Evolutionary conservation across 2,797 vertebrate genomes (phyloP), one percentile per base, ranked within the genome.

Genomic region (Anableps anableps): DNA sequence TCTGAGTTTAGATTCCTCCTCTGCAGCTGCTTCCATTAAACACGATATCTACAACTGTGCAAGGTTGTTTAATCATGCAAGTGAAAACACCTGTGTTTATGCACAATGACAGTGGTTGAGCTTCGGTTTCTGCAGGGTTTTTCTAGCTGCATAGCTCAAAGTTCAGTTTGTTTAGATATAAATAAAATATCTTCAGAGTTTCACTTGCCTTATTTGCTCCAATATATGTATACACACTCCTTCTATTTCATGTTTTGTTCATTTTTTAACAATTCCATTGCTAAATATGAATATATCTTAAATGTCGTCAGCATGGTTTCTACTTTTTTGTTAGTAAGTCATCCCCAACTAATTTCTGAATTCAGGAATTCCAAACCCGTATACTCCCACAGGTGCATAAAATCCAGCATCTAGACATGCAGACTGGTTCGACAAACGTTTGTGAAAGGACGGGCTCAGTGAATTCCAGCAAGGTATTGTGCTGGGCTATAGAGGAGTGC

Each of bases 31-130:
- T 34, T 36, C 10, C 34, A 36, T 64, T 19, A 13, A 66, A 66
- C 34, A 38, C 19, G 0, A 6, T 43, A 21, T 72, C 45, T 48
- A 31, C 71, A 50, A 21, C 47, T 72, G 17, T 72, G 7, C 17
- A 50, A 34, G 9, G 29, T 45, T 29, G 9, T 72, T 47, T 72
- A 72, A 72, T 72, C 70, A 31, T n/a, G 29, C 71, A 34, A 72
- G 47, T 50, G 29, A 72, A 72, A 72, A 50, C 71, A 72, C 71
- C 17, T 72, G 71, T 72, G 45, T 72, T 34, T 72, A 34, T 50
- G 71, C 47, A 50, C 45, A 72, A 9, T 17, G 70, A 72, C 26
- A 29, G 17, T 16, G 1, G 14, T 17, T 66, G 29, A 72, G 45
- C 45, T 72, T 72, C 19, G 41, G 45, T 50, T 48, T 72, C 71